Evolutionary conservation across 92 coral and sea anemone genomes (phyloP).

Genomic region (Epizoanthus ramosus): DNA sequence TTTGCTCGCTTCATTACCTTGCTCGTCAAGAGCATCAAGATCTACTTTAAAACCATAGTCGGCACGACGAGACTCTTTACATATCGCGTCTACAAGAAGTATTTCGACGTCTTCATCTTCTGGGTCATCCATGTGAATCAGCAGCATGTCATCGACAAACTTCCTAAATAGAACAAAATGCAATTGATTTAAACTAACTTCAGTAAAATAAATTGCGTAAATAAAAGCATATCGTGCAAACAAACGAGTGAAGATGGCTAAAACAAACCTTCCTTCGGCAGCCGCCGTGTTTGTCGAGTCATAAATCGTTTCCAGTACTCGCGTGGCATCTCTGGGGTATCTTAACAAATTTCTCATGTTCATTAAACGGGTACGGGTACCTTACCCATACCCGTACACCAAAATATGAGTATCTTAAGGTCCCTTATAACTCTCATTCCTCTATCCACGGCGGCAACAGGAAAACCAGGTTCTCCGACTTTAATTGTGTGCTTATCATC

Average conservation of each 20-base stretch:
- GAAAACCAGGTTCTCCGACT: too few species aligned
- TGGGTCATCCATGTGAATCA: background rate
- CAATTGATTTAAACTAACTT: constrained; percentile 22
- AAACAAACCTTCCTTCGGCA: constrained; percentile 4
- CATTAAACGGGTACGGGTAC: too few species aligned
- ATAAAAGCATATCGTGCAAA: constrained; percentile 1
- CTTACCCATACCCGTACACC: too few species aligned
- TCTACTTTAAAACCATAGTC: constrained; percentile 25
- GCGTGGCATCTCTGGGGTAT: constrained; percentile 7
- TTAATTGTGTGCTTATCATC: too few species aligned
- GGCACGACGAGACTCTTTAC: constrained; percentile 19
- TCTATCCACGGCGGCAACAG: too few species aligned
- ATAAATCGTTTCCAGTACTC: constrained; percentile 9
- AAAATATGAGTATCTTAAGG: too few species aligned
- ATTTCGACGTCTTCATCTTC: constrained; percentile 2
- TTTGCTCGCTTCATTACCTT: too few species aligned
- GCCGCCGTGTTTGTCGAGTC: background rate
- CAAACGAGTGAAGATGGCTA: constrained; percentile 12
- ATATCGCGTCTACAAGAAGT: constrained; percentile 19
- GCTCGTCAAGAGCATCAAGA: constrained; percentile 22
- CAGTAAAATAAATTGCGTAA: constrained; percentile 1
- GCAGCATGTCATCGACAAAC: constrained; percentile 16
- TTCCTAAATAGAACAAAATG: constrained; percentile 19
- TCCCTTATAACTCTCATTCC: too few species aligned
- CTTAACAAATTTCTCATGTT: too few species aligned